Evolutionary conservation across 2,888 invertebrate genomes (phyloP).

Genomic region (Atherix ibis): DNA sequence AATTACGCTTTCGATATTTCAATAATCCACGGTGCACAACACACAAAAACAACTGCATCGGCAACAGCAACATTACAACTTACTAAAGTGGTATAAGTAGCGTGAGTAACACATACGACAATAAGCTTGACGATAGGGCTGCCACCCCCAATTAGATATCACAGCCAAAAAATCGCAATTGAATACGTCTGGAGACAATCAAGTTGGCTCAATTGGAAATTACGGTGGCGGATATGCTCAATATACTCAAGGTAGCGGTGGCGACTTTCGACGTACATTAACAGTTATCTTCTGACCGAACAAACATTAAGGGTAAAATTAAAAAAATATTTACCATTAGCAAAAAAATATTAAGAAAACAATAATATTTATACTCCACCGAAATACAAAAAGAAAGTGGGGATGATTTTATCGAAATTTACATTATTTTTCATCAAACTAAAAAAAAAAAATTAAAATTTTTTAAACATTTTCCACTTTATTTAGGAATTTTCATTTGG

Average conservation of each 20-base stretch:
- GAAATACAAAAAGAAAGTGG: too few species aligned
- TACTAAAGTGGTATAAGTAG: conserved; percentile 19
- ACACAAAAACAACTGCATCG: conserved; percentile 24
- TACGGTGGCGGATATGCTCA: conserved; percentile 28
- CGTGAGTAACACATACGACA: conserved; percentile 16
- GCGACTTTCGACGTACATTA: conserved; percentile 30
- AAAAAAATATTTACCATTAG: too few species aligned
- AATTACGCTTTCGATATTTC: conserved; percentile 34
- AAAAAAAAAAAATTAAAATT: too few species aligned
- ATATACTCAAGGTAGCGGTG: conserved; percentile 13
- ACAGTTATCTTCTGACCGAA: conserved; percentile 34
- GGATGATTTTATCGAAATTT: too few species aligned
- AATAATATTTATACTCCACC: too few species aligned
- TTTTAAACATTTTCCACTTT: too few species aligned
- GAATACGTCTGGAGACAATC: conserved; percentile 28
- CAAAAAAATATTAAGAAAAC: too few species aligned
- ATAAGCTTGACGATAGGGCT: conserved; percentile 27
- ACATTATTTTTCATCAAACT: too few species aligned
- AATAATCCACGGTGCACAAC: conserved; percentile 29
- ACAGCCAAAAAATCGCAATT: conserved; percentile 25
- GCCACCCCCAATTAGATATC: conserved; percentile 30
- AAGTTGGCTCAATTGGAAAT: conserved; percentile 18
- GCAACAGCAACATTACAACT: conserved; percentile 23
- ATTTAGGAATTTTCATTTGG: too few species aligned
- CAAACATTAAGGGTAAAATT: conserved; percentile 12